Evolutionary conservation across 2,797 vertebrate species (phyloP), one percentile per base, ranked within the genome.

Genomic region (Scarus forsteni): DNA sequence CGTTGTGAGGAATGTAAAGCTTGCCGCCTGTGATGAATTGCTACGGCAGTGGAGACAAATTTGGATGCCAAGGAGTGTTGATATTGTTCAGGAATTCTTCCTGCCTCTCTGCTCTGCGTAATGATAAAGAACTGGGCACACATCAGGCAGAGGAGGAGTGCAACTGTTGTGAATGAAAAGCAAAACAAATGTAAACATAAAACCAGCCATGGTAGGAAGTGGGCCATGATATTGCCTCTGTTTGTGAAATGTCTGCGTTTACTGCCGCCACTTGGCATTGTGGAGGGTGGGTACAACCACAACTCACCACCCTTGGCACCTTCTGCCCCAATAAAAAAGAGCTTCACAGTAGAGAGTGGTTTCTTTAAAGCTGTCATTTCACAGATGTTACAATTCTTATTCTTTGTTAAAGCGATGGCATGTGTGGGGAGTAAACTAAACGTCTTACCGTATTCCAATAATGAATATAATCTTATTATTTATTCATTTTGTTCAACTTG

Each of bases 1-100:
- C 43, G 63, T 84, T 74, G 72, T 60, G 51, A 76, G 43, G 61
- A 87, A 67, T 50, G 61, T 66, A 78, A 86, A 77, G 71, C 77
- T 71, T 39, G 72, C 81, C 51, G 70, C 77, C 68, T 83, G 78
- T 87, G 88, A 92, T 93, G 88, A 92, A 92, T 92, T 89, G 81
- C 88, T 80, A 57, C 64, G 63, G 85, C 70, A 44, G 64, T 63
- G 66, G 62, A 86, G 78, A 89, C 79, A 87, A 81, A 87, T 89
- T 88, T 91, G 85, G 89, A 88, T 64, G 65, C 87, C 38, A 73
- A 85, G 70, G 79, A 87, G 86, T 54, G 62, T 84, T 85, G 83
- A 77, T 90, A 86, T 85, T 85, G 70, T 84, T 85, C 82, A 78
- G 80, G 85, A 87, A 84, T 77, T 80, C 54, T 60, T 74, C 79